Base-by-base conservation (phyloP, 2,888 invertebrate genomes). In the Coelinius sp. region DNA sequence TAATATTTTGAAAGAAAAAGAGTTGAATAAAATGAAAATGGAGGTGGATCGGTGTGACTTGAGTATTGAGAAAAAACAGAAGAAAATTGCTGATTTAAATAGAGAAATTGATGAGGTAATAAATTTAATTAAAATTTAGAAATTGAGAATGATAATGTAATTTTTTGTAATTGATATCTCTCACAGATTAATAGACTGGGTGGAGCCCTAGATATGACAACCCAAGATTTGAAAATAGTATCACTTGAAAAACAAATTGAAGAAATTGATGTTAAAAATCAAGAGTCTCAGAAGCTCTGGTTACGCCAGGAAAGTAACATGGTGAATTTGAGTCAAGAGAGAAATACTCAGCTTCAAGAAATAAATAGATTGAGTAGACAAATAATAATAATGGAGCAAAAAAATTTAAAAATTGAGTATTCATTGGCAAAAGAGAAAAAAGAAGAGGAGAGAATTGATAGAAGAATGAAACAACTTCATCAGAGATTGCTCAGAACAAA, bases 231-330 rank as follows among this genome's bases (percentile, higher is more conserved):
- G 38, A 91, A 92, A 84, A 92, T 95, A 20, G 89, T 89, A 5
- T 90, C 91, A 73, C 79, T 94, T 75, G 94, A 94, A 82, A 91
- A 90, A 79, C 90, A 90, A 71, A 93, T 95, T 69, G 90, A 90
- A 52, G 88, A 90, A 22, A 86, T 91, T 1, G 91, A 92, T 53
- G 90, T 90, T 73, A 90, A 91, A 79, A 92, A 93, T 14, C 91
- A 92, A 78, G 88, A 89, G 63, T 85, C 92, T 79, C 94, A 95
- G 85, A 91, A 92, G 78, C 92, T 92, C 84, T 95, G 95, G 95
- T 88, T 95, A 76, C 90, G 94, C 63, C 91, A 93, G 76, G 94
- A 95, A 85, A 92, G 92, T 0, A 92, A 93, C 82, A 91, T 94
- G 70, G 91, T 95, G 1, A 89, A 90, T 74, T 86, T 95, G 14